Evolutionary conservation across 2,888 invertebrate species (phyloP).

Genomic region (Philopedon plagiatum): DNA sequence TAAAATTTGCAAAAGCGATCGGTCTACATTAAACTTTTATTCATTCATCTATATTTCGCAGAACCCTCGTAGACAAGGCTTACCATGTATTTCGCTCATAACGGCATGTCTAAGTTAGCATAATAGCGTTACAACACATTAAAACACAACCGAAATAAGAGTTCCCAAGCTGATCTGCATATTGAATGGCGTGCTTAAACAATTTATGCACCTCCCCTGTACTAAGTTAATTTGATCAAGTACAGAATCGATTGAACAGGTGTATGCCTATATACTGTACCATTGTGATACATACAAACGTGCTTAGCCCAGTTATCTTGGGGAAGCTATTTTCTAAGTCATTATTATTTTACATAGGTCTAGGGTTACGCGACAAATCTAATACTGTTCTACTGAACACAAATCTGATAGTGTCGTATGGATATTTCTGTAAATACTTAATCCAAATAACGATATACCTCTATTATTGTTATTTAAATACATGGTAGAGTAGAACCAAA

Average conservation of each 20-base stretch:
- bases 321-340: conserved; percentile 33
- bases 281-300: conserved; percentile 29
- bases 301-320: conserved; percentile 36
- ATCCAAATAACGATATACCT: not conserved
- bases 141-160: conserved; percentile 33
- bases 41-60: too few relatives aligned
- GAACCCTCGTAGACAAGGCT: too few relatives aligned
- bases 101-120: not conserved
- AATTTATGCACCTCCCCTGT: conserved; percentile 43
- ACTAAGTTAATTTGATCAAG: conserved; percentile 40
- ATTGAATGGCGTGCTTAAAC: conserved; percentile 30
- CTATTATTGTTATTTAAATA: too few relatives aligned
- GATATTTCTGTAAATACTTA: conserved; percentile 21
- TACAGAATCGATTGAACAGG: conserved; percentile 21
- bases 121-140: conserved; percentile 9
- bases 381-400: conserved; percentile 26
- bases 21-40: too few relatives aligned
- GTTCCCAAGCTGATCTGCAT: conserved; percentile 42
- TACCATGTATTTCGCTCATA: too few relatives aligned
- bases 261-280: conserved; percentile 25
- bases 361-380: conserved; percentile 35
- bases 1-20: too few relatives aligned
- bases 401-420: conserved; percentile 28
- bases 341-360: conserved; percentile 40
- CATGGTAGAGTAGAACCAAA: too few relatives aligned